Base-by-base conservation (phyloP, 1,140 invertebrate genomes). In the Agrypnia vestita region DNA sequence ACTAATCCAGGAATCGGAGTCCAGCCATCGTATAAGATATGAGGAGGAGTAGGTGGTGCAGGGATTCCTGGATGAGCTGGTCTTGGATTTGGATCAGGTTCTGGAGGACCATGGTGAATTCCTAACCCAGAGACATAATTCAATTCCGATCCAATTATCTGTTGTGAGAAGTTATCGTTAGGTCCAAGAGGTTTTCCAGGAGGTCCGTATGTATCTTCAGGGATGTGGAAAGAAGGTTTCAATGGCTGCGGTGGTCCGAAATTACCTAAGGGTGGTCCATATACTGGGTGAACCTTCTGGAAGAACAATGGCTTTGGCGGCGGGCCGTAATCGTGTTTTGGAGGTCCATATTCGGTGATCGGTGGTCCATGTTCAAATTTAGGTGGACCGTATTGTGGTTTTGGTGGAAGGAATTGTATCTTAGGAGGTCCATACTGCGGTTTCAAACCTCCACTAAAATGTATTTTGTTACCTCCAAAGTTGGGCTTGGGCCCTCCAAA, bases 1-100 rank as follows among this genome's bases (percentile, higher is more conserved):
- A 89, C 82, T 15, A 81, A 47, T 4, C 94, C 94, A 44, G 94
- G 92, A 56, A 96, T 95, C 13, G 95, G 95, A 84, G 94, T 94
- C 95, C 95, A 96, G 44, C 95, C 95, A 81, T 96, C 95, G 84
- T 95, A 96, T 76, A 93, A 91, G 8, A 95, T 94, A 84, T 94
- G 92, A 4, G 93, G 93, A 10, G 93, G 93, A 9, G 93, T 94
- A 13, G 93, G 93, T 35, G 93, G 93, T 4, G 93, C 92, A 80
- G 92, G 92, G n/a, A 93, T 92, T 43, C 93, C 93, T 25, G 93
- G 91, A 69, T 91, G 91, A 12, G 91, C 91, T 25, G 91, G 91
- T 62, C 86, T 82, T 10, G 89, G 89, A 69, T 90, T 87, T 0
- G 89, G 87, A 49, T 90, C 89, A 6, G 88, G 89, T n/a, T 90